These are phyloP conservation scores for Parnassius mnemosyne DNA, from an alignment of 2,888 invertebrate genomes.

Conservation along the genomic window DNA sequence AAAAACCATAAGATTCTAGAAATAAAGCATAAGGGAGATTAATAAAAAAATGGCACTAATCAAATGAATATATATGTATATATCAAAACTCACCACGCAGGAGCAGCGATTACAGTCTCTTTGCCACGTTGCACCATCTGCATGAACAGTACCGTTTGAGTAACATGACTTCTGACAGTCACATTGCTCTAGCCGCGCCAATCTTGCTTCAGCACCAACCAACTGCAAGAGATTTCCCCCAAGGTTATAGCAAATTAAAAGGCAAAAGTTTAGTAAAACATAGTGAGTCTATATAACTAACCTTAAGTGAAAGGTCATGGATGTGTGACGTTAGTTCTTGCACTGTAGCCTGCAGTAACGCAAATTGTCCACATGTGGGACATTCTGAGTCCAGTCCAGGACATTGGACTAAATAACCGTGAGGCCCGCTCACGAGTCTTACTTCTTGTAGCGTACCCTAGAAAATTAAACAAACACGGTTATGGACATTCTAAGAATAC, in stretches of 20 bases:
- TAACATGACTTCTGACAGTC: conserved; percentile 94
- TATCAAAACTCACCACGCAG: conserved; percentile 85
- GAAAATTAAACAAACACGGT: conserved; percentile 38
- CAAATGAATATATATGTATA: too few species aligned
- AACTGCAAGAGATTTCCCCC: conserved; percentile 77
- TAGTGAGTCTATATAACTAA: conserved; percentile 53
- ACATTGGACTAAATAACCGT: conserved; percentile 93
- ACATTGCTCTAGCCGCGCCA: conserved; percentile 90
- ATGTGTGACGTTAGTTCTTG: conserved; percentile 89
- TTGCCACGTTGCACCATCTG: conserved; percentile 92
- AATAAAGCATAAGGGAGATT: too few species aligned
- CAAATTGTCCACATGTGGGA: conserved; percentile 94
- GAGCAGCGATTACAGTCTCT: conserved; percentile 92
- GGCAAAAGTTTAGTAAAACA: background rate
- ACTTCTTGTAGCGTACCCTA: conserved; percentile 95
- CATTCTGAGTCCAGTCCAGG: conserved; percentile 92
- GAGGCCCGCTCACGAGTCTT: conserved; percentile 90
- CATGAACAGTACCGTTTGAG: conserved; percentile 88
- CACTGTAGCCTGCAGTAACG: conserved; percentile 90
- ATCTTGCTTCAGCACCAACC: conserved; percentile 88
- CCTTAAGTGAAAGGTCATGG: conserved; percentile 91
- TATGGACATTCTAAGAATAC: background rate
- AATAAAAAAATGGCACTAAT: too few species aligned
- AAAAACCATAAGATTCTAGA: too few species aligned
- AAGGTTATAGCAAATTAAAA: background rate